These are phyloP conservation scores for Tryphoninae sp. DNA, from an alignment of 2,888 invertebrate species.

Conservation along the genomic window DNA sequence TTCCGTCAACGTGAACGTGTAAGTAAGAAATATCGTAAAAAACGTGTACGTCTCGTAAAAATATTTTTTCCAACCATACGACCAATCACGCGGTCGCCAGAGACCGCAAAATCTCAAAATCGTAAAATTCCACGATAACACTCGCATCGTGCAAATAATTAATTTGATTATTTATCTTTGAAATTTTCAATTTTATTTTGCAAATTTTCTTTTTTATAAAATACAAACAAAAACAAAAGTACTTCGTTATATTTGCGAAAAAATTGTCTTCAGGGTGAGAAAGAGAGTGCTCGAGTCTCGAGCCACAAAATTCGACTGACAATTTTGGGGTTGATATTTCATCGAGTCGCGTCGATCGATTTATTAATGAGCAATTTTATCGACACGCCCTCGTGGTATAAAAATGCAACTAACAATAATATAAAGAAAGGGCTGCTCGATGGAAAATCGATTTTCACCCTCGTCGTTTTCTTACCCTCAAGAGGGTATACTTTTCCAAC, in stretches of 20 bases:
- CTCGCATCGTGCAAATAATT: conserved; percentile 19
- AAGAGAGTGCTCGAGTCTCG: not conserved
- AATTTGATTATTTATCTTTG: not conserved
- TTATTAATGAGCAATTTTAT: not conserved
- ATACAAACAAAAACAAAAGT: not conserved
- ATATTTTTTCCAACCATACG: conserved; percentile 51
- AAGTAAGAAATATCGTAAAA: conserved; percentile 25
- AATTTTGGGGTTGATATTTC: not conserved
- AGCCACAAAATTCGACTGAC: not conserved
- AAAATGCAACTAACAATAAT: too few relatives aligned
- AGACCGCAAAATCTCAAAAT: conserved; percentile 51
- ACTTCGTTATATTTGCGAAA: not conserved
- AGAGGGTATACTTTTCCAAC: too few relatives aligned
- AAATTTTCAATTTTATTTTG: not conserved
- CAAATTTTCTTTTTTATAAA: not conserved
- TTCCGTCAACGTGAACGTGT: conserved; percentile 31
- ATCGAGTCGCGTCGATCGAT: not conserved
- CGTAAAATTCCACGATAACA: conserved; percentile 38
- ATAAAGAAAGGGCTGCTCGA: too few relatives aligned
- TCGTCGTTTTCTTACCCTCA: too few relatives aligned
- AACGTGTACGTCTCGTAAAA: conserved; percentile 43
- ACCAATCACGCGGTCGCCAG: conserved; percentile 47
- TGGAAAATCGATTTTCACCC: too few relatives aligned
- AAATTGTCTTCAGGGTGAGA: not conserved
- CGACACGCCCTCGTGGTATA: too few relatives aligned